phyloP scores from a whole-genome alignment of 2,113 vertebrate species.

The Maccullochella peelii region DNA sequence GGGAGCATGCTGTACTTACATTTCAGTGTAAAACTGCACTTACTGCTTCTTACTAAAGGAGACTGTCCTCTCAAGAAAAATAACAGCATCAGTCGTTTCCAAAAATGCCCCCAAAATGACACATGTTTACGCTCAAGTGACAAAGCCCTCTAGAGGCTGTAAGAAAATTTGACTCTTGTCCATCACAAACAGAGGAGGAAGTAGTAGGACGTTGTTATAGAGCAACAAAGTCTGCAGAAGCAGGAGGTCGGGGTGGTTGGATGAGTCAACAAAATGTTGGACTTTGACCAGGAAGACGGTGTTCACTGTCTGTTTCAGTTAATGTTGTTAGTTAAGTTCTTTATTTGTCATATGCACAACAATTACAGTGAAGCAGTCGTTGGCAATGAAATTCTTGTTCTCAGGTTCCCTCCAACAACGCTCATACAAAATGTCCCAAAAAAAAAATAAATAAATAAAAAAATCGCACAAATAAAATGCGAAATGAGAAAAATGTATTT shows the following conservation, averaged over 20 bases:
- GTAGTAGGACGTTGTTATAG: background rate
- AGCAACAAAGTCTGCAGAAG: conserved; percentile 13
- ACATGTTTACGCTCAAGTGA: background rate
- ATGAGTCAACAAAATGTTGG: conserved; percentile 1
- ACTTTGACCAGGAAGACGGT: background rate
- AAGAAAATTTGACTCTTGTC: background rate
- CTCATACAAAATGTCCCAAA: no score
- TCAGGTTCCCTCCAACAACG: no score
- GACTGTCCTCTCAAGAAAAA: background rate
- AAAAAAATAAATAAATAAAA: no score
- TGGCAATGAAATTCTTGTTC: no score
- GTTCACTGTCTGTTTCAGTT: background rate
- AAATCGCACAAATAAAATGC: no score
- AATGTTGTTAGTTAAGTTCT: background rate
- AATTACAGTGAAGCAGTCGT: no score
- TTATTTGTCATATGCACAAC: no score
- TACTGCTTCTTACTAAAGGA: background rate
- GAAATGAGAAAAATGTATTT: background rate
- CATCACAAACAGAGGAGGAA: conserved; percentile 17
- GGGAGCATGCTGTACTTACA: background rate
- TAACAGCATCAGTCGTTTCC: background rate
- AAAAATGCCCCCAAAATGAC: background rate
- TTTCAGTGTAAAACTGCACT: background rate
- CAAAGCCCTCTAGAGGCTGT: background rate
- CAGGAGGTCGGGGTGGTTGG: background rate